Percentiles rank a stretch among this genome's conserved stretches.
These are phyloP conservation scores for Capromys pilorides DNA, from an alignment of 2,797 vertebrate species.

Conservation along the genomic window DNA sequence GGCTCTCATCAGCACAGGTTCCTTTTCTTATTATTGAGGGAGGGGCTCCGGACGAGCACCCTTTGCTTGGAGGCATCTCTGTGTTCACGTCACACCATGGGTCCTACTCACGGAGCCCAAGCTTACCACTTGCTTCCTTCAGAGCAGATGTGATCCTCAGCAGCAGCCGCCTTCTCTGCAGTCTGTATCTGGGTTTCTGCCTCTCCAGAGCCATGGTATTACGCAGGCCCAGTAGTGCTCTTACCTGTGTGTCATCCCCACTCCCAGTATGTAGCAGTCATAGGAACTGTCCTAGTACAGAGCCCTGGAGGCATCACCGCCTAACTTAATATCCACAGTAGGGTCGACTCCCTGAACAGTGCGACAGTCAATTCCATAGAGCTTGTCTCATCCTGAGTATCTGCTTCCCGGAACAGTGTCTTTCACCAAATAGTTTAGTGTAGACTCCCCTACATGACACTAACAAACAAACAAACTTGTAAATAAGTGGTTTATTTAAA, in stretches of 20 bases:
- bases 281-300: not conserved
- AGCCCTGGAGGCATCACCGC: not conserved
- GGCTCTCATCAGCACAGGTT: not conserved
- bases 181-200: not conserved
- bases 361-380: not conserved
- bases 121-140: not conserved
- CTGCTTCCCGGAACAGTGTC: not conserved
- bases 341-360: rapidly evolving
- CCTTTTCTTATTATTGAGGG: no score
- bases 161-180: not conserved
- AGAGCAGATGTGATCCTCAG: not conserved
- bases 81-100: not conserved
- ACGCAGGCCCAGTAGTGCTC: no score
- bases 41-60: not conserved
- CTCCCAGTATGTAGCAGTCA: not conserved
- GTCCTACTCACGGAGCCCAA: not conserved
- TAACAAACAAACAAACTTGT: not conserved
- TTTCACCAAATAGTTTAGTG: not conserved
- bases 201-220: not conserved
- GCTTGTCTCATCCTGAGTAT: not conserved
- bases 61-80: not conserved
- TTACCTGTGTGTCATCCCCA: not conserved
- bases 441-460: not conserved
- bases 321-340: not conserved
- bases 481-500: not conserved